Evolutionary conservation across 2,888 invertebrate genomes (phyloP).

Genomic region (Macrophya annulata): DNA sequence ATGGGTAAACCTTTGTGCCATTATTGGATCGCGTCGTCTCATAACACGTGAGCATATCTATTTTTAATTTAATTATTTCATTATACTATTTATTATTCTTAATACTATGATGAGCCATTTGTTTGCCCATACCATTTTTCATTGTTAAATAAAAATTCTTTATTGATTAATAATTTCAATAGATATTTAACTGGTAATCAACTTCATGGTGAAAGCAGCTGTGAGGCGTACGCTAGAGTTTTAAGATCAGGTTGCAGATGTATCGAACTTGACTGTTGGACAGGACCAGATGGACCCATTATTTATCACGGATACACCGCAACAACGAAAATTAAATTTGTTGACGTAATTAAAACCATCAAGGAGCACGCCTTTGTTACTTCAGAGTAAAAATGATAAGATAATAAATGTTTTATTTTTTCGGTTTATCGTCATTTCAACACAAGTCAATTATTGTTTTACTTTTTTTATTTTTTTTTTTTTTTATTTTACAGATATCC

Average conservation of each 20-base stretch:
- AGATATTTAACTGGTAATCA: conserved; percentile 99
- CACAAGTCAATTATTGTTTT: conserved; percentile 20
- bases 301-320: conserved; percentile 99
- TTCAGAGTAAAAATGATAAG: conserved; percentile 85
- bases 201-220: conserved; percentile 97
- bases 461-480: too few species aligned
- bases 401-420: conserved; percentile 1
- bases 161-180: conserved; percentile 53
- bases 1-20: conserved; percentile 94
- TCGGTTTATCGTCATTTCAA: neutral
- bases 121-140: neutral
- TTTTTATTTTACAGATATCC: conserved; percentile 86
- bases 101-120: neutral
- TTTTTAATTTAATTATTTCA: neutral
- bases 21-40: conserved; percentile 98
- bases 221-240: conserved; percentile 96
- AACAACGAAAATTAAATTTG: conserved; percentile 96
- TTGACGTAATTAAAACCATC: conserved; percentile 96
- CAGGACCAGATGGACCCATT: conserved; percentile 97
- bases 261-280: conserved; percentile 99
- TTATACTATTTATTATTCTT: neutral
- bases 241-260: conserved; percentile 97
- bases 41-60: conserved; percentile 89
- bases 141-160: neutral
- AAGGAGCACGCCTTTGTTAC: conserved; percentile 97